A percentile compares a stretch with the other conserved stretches of the same genome.
Conservation (phyloP, 2,888 invertebrate species). For the Portevinia maculata region DNA sequence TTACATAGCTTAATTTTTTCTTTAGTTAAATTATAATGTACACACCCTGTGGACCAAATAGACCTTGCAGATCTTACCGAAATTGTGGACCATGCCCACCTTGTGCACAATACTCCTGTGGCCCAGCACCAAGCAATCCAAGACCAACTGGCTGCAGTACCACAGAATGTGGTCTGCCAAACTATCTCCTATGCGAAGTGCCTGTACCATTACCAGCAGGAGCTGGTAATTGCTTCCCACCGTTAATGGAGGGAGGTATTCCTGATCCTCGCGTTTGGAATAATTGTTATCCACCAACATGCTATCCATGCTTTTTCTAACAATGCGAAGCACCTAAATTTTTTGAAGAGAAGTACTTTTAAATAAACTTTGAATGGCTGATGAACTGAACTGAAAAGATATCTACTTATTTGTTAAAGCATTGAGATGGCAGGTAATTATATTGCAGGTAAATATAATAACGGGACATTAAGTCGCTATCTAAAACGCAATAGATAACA, state of each 20-base stretch:
- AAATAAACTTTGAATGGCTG: background rate
- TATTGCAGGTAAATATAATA: too few relatives aligned
- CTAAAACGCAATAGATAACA: too few relatives aligned
- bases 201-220: slow-evolving; percentile 68
- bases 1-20: background rate
- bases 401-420: too few relatives aligned
- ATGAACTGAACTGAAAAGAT: too few relatives aligned
- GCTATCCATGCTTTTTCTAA: slow-evolving; percentile 59
- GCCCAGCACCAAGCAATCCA: slow-evolving; percentile 38
- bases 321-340: background rate
- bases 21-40: background rate
- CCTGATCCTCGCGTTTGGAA: slow-evolving; percentile 69
- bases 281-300: slow-evolving; percentile 53
- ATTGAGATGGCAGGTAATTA: too few relatives aligned
- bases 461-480: too few relatives aligned
- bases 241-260: slow-evolving; percentile 67
- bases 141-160: slow-evolving; percentile 15
- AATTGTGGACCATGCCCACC: slow-evolving; percentile 9
- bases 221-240: slow-evolving; percentile 58
- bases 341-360: too few relatives aligned
- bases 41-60: slow-evolving; percentile 20
- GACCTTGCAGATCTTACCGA: too few relatives aligned
- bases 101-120: slow-evolving; percentile 15
- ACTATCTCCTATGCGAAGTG: slow-evolving; percentile 35
- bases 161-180: slow-evolving; percentile 37